phyloP scores from a whole-genome alignment of 2,888 invertebrate genomes.

The Macrophya annulata region DNA sequence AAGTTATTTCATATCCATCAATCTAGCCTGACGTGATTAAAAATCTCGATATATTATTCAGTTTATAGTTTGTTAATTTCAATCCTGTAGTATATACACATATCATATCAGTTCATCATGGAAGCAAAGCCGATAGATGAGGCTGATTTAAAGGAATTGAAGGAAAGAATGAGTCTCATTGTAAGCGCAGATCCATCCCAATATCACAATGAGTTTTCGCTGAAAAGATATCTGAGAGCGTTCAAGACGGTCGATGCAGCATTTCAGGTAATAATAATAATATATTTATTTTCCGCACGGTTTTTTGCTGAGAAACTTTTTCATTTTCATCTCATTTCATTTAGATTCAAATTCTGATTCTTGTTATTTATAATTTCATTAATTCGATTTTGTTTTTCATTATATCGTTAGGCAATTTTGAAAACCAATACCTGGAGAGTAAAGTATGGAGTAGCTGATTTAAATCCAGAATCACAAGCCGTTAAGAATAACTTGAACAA shows the following conservation, averaged over 20 bases:
- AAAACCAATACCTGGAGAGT: constrained; percentile 91
- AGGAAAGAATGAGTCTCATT: constrained; percentile 87
- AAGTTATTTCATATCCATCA: constrained; percentile 1
- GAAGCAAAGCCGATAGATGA: constrained; percentile 80
- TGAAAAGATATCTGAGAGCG: constrained; percentile 87
- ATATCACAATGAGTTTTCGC: constrained; percentile 88
- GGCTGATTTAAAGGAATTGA: constrained; percentile 85
- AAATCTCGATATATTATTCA: not conserved
- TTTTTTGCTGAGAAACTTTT: not conserved
- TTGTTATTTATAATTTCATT: not conserved
- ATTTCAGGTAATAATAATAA: constrained; percentile 83
- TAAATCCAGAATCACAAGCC: constrained; percentile 81
- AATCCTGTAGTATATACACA: not conserved
- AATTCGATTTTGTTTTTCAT: not conserved
- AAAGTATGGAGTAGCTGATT: constrained; percentile 86
- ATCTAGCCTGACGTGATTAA: not conserved
- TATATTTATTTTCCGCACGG: not conserved
- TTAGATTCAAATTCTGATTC: not conserved
- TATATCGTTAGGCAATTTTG: constrained; percentile 84
- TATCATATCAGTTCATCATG: constrained; percentile 22
- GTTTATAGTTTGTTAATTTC: not conserved
- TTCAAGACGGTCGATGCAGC: constrained; percentile 88
- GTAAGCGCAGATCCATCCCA: constrained; percentile 87
- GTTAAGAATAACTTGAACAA: constrained; percentile 84
- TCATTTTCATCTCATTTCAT: constrained; percentile 46